Conservation (phyloP, 2,797 vertebrate species). For the Eupleurogrammus muticus region DNA sequence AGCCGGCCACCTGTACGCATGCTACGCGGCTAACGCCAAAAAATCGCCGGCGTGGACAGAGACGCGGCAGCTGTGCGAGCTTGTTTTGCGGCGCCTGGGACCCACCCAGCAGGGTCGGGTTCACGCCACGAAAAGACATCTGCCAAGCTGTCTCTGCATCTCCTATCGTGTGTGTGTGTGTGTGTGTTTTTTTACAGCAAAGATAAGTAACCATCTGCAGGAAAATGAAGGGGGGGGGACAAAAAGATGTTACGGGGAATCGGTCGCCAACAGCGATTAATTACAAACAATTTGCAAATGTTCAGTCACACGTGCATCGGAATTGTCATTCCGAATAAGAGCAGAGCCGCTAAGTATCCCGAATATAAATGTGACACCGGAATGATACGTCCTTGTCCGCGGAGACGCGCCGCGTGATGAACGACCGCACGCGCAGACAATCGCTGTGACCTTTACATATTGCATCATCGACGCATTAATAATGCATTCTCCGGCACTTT, state of each 20-base stretch:
- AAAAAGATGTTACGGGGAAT: conserved; percentile 15
- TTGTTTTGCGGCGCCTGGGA: conserved; percentile 55
- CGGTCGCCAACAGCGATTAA: conserved; percentile 11
- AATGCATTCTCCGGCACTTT: conserved; percentile 82
- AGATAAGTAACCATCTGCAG: background rate
- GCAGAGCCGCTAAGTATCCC: conserved; percentile 21
- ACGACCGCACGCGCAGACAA: conserved; percentile 61
- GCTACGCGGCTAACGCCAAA: conserved; percentile 18
- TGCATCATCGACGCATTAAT: conserved; percentile 83
- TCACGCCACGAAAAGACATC: conserved; percentile 54
- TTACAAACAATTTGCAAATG: background rate
- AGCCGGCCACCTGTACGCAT: conserved; percentile 35
- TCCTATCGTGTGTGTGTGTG: too few relatives aligned
- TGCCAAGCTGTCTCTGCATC: conserved; percentile 48
- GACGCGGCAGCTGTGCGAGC: conserved; percentile 62
- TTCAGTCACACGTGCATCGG: background rate
- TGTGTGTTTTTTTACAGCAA: conserved; percentile 33
- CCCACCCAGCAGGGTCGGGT: conserved; percentile 41
- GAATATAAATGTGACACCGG: conserved; percentile 9
- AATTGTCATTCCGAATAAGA: background rate
- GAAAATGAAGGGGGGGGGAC: background rate
- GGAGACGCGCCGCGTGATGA: conserved; percentile 43
- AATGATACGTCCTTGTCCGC: conserved; percentile 17
- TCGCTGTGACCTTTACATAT: conserved; percentile 78
- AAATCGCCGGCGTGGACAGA: conserved; percentile 20